Conservation (phyloP, 2,888 invertebrate species). For the Uropetala carovei region DNA sequence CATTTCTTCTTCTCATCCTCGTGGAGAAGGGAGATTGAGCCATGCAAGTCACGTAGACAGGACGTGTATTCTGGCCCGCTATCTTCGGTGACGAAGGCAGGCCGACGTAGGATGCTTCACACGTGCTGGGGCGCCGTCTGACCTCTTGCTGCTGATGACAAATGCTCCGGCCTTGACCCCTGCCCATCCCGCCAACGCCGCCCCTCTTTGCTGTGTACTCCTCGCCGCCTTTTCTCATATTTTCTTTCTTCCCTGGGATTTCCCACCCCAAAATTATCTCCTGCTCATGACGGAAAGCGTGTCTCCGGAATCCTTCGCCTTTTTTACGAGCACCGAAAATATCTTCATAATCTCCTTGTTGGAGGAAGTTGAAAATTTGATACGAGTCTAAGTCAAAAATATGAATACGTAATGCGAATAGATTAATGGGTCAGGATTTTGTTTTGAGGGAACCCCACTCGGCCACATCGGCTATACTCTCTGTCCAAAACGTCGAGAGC, state of each 20-base stretch:
- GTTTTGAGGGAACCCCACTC: no score
- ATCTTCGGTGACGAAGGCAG: constrained; percentile 58
- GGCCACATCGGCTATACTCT: no score
- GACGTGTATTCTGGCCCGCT: constrained; percentile 31
- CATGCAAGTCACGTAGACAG: constrained; percentile 59
- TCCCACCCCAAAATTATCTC: constrained; percentile 11
- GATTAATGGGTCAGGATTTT: no score
- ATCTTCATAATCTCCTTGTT: not conserved
- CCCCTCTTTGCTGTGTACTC: not conserved
- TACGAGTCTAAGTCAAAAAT: not conserved
- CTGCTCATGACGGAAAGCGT: not conserved
- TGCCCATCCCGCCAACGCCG: not conserved
- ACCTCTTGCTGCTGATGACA: constrained; percentile 51
- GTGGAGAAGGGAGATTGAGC: constrained; percentile 41
- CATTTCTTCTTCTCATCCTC: not conserved
- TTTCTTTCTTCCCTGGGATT: not conserved
- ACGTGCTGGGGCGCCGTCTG: constrained; percentile 58
- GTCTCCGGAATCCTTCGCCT: not conserved
- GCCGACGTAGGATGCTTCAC: constrained; percentile 57
- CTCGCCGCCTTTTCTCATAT: not conserved
- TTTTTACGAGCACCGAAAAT: not conserved
- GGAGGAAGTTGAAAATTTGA: not conserved
- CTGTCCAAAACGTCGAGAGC: no score
- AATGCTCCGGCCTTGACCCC: constrained; percentile 59
- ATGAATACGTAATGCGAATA: no score